These are phyloP conservation scores for Rhinoderma darwinii DNA, from an alignment of 2,113 vertebrate genomes.

Conservation along the genomic window DNA sequence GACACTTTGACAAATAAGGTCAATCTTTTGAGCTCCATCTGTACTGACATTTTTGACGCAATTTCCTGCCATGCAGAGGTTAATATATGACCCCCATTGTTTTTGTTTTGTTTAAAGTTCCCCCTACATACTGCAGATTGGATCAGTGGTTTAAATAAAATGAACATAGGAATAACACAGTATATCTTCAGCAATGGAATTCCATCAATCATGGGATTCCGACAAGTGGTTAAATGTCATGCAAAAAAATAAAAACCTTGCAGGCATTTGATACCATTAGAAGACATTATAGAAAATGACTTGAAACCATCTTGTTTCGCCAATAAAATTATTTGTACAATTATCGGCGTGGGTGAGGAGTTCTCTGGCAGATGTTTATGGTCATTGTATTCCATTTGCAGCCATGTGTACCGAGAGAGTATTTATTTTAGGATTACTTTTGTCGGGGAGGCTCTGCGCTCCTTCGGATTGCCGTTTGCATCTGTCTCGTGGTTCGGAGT, in stretches of 20 bases:
- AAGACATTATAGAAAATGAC: conserved; percentile 36
- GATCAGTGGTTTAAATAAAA: neutral
- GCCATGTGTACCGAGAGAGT: conserved; percentile 57
- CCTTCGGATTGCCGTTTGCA: conserved; percentile 38
- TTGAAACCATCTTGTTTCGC: conserved; percentile 45
- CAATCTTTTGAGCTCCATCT: too few relatives aligned
- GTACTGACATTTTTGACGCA: too few relatives aligned
- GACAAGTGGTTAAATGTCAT: conserved; percentile 4
- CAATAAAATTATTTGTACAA: conserved; percentile 55
- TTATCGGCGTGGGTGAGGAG: conserved; percentile 51
- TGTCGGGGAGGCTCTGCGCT: conserved; percentile 41
- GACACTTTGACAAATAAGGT: too few relatives aligned
- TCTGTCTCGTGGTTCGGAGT: conserved; percentile 49
- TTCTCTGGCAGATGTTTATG: conserved; percentile 58
- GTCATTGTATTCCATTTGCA: conserved; percentile 59
- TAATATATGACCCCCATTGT: neutral
- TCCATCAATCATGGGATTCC: conserved; percentile 36
- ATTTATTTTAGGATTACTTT: conserved; percentile 59
- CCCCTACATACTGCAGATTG: neutral
- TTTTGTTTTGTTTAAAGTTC: neutral
- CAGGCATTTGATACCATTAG: conserved; percentile 19
- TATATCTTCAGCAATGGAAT: neutral
- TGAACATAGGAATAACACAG: neutral
- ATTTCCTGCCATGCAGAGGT: neutral
- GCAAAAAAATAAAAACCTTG: conserved; percentile 21